phyloP scores from a whole-genome alignment of 2,888 invertebrate genomes.

The Dascillus cervinus region DNA sequence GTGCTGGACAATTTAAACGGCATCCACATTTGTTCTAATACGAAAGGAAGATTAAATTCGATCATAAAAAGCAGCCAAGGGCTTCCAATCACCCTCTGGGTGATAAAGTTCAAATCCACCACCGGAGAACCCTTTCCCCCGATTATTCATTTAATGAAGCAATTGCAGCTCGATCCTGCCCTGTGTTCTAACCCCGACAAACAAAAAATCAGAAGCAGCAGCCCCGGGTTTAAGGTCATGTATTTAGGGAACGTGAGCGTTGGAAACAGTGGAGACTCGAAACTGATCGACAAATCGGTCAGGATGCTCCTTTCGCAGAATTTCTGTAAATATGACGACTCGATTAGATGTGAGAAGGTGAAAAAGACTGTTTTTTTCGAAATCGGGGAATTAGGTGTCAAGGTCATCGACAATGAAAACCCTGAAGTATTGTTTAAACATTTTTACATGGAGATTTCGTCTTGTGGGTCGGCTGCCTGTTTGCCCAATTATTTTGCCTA shows the following conservation, averaged over 20 bases:
- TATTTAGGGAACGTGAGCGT: slow-evolving; percentile 45
- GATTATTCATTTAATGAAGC: slow-evolving; percentile 34
- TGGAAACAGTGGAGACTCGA: slow-evolving; percentile 46
- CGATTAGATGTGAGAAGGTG: slow-evolving; percentile 15
- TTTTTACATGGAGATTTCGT: slow-evolving; percentile 58
- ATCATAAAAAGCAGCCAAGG: slow-evolving; percentile 44
- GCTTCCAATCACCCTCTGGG: slow-evolving; percentile 43
- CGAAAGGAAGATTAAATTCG: slow-evolving; percentile 44
- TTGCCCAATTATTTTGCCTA: slow-evolving; percentile 52
- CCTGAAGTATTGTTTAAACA: slow-evolving; percentile 43
- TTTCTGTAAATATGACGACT: slow-evolving; percentile 18
- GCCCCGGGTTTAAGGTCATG: slow-evolving; percentile 41
- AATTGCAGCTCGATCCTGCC: slow-evolving; percentile 30
- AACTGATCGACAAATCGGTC: slow-evolving; percentile 47
- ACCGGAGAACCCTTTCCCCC: slow-evolving; percentile 43
- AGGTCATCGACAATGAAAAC: slow-evolving; percentile 37
- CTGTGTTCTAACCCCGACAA: slow-evolving; percentile 2
- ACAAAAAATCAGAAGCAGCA: slow-evolving; percentile 16
- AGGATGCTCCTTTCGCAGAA: slow-evolving; percentile 29
- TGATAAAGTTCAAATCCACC: slow-evolving; percentile 48
- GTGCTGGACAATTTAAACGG: slow-evolving; percentile 56
- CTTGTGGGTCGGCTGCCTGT: slow-evolving; percentile 51
- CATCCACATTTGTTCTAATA: slow-evolving; percentile 42
- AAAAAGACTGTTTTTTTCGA: slow-evolving; percentile 42
- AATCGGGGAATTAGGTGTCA: slow-evolving; percentile 48